Evolutionary conservation across 2,888 invertebrate genomes (phyloP), one percentile per base, ranked within the genome.

Genomic region (Hypselothyrea guttata): DNA sequence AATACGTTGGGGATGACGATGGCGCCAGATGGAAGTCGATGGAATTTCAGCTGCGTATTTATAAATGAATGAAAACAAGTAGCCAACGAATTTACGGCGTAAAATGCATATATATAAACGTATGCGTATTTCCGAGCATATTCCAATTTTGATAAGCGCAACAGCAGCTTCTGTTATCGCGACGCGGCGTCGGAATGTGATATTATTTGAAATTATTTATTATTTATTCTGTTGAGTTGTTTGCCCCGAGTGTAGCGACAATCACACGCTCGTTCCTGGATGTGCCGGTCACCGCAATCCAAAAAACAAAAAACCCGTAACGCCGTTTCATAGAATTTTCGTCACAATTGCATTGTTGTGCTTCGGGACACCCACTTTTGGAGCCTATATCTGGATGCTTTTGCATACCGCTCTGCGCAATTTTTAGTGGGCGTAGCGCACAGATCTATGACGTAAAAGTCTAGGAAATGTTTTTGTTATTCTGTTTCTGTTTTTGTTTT

Each of bases 211-310:
- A n/a, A n/a, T 49, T 38, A 46, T 48, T 18, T 60, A n/a, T 40
- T 33, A 7, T 16, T 28, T 40, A 7, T 16, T 28, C 31, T 13
- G n/a, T n/a, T n/a, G n/a, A 13, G n/a, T 28, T 34, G 34, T 16
- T 34, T 33, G 16, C 16, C 41, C 33, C 40, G n/a, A n/a, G n/a
- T n/a, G n/a, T n/a, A n/a, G n/a, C n/a, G n/a, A n/a, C n/a, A n/a
- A n/a, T n/a, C n/a, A n/a, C n/a, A n/a, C n/a, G 30, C 27, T 31
- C 65, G 65, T 71, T 59, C 71, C 51, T 34, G 35, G 12, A 22
- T 48, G 68, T 68, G 53, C 67, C 71, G 49, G 63, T 34, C 70
- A 58, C 67, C 57, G n/a, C n/a, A n/a, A n/a, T n/a, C n/a, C n/a
- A n/a, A n/a, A n/a, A n/a, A n/a, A 30, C 54, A 51, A 35, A 28